These are phyloP conservation scores for Pharmacophagus antenor DNA, from an alignment of 2,888 invertebrate species.

Conservation along the genomic window DNA sequence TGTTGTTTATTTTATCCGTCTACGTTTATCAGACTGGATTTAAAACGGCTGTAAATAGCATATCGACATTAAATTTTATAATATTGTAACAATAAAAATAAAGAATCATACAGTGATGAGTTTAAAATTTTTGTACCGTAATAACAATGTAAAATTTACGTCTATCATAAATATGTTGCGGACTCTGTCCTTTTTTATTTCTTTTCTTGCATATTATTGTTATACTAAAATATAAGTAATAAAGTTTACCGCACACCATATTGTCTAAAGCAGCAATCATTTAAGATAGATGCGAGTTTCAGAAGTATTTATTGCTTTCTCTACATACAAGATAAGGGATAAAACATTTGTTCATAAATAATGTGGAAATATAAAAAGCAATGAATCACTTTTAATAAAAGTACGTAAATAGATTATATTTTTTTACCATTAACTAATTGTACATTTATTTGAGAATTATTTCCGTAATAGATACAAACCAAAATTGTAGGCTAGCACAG, in stretches of 20 bases:
- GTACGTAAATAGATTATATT: no score
- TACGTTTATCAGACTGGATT: not conserved
- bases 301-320: not conserved
- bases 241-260: not conserved
- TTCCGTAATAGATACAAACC: no score
- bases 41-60: no score
- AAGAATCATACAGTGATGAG: not conserved
- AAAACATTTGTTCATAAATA: no score
- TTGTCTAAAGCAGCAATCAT: not conserved
- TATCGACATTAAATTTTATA: not conserved
- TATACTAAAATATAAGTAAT: not conserved
- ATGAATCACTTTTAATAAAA: no score
- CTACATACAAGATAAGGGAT: not conserved
- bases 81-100: not conserved
- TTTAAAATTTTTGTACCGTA: not conserved
- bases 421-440: no score
- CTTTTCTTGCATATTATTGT: not conserved
- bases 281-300: constrained; percentile 2
- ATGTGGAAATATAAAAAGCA: no score
- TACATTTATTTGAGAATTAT: no score
- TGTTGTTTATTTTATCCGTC: not conserved
- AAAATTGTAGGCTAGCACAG: no score
- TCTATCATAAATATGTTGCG: not conserved
- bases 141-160: not conserved
- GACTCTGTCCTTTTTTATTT: not conserved